A percentile compares a stretch with the other conserved stretches of the same genome.
phyloP scores from a whole-genome alignment of 2,797 vertebrate species.

The Notoglanidium macrostoma region DNA sequence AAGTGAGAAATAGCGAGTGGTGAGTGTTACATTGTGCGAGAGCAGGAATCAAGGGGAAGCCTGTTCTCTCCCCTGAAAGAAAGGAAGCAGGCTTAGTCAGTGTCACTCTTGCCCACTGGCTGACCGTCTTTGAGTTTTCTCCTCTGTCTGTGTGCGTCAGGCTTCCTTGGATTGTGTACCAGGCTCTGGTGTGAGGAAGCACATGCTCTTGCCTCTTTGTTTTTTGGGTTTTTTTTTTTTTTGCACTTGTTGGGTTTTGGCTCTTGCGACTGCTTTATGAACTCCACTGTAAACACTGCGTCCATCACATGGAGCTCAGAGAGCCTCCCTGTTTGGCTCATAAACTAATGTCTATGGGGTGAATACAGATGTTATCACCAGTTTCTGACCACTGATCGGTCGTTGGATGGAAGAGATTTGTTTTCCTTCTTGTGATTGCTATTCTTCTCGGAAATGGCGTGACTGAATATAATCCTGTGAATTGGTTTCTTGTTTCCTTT shows the following conservation, averaged over 20 bases:
- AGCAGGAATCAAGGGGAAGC: background rate
- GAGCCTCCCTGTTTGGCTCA: background rate
- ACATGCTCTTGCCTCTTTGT: constrained; percentile 42
- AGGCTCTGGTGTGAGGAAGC: constrained; percentile 51
- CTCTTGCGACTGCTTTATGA: constrained; percentile 45
- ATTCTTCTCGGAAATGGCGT: background rate
- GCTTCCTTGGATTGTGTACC: constrained; percentile 76
- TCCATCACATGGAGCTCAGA: background rate
- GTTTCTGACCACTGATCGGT: background rate
- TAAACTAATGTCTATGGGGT: background rate
- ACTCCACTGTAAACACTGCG: constrained; percentile 39
- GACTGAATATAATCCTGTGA: background rate
- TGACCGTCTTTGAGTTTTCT: constrained; percentile 65
- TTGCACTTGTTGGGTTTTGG: constrained; percentile 27
- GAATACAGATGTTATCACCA: constrained; percentile 12
- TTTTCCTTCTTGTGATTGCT: too few relatives aligned
- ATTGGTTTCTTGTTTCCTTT: background rate
- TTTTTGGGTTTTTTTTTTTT: background rate
- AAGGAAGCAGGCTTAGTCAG: constrained; percentile 70
- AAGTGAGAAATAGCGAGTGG: background rate
- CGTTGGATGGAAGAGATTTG: background rate
- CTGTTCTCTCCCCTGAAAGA: constrained; percentile 62
- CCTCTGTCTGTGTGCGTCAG: constrained; percentile 59
- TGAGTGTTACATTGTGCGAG: background rate
- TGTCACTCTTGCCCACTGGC: constrained; percentile 41